Conservation (phyloP, 2,888 invertebrate species). For the Mesodorylaimus sp. region DNA sequence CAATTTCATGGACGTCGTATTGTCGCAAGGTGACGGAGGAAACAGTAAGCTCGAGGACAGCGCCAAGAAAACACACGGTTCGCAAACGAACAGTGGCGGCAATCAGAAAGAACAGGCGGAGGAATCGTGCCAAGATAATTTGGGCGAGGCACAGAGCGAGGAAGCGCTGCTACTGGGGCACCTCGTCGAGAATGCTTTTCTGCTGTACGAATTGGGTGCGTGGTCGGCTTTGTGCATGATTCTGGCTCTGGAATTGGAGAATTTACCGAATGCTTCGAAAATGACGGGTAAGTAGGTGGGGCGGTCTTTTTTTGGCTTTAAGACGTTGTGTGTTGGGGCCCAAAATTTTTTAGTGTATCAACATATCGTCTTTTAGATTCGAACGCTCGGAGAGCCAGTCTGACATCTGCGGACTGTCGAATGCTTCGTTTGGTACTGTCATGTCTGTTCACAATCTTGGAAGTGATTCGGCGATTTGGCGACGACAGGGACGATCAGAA, state of each 20-base stretch:
- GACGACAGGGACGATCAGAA: constrained; percentile 28
- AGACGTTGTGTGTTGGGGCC: too few relatives aligned
- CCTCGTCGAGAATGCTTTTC: constrained; percentile 49
- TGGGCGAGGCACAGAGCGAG: constrained; percentile 17
- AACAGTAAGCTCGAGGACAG: constrained; percentile 15
- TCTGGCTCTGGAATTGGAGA: not conserved
- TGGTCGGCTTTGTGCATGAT: not conserved
- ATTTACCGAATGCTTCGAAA: too few relatives aligned
- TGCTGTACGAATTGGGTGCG: constrained; percentile 64
- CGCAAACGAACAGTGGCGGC: too few relatives aligned
- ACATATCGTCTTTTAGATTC: not conserved
- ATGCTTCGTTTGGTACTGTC: constrained; percentile 78
- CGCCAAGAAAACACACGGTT: too few relatives aligned
- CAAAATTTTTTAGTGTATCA: too few relatives aligned
- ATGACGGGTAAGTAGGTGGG: too few relatives aligned
- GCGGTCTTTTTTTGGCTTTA: too few relatives aligned
- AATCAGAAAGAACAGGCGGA: too few relatives aligned
- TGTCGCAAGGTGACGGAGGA: constrained; percentile 18
- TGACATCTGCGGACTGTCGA: constrained; percentile 26
- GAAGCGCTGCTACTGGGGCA: constrained; percentile 15
- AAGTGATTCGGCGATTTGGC: constrained; percentile 52
- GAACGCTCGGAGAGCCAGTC: not conserved
- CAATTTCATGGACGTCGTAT: constrained; percentile 11
- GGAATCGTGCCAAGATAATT: constrained; percentile 15
- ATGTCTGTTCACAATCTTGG: constrained; percentile 81